Conservation (phyloP, 2,888 invertebrate species). For the Stenodema calcarata region DNA sequence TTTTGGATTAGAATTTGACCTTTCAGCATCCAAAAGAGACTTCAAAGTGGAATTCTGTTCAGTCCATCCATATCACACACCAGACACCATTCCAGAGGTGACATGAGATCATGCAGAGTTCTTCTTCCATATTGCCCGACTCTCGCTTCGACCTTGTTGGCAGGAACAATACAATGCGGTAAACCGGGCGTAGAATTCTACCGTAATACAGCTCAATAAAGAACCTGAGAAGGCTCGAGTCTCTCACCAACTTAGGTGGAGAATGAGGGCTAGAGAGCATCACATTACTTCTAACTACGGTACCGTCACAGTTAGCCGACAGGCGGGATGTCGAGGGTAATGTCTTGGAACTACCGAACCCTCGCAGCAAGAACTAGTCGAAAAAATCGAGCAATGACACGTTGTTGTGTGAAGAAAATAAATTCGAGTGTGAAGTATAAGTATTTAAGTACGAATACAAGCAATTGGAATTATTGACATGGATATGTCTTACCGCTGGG, state of each 20-base stretch:
- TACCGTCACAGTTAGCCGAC: neutral
- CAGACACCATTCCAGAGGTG: neutral
- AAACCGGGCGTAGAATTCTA: neutral
- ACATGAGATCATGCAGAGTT: neutral
- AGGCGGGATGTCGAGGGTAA: neutral
- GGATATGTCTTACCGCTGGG: too few relatives aligned
- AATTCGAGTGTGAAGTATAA: too few relatives aligned
- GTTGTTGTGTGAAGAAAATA: too few relatives aligned
- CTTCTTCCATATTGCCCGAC: neutral
- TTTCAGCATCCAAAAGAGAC: too few relatives aligned
- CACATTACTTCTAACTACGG: slow-evolving; percentile 10
- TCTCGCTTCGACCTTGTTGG: neutral
- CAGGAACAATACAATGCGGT: neutral
- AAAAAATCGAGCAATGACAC: too few relatives aligned
- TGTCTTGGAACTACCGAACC: neutral
- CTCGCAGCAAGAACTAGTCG: neutral
- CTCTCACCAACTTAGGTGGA: neutral
- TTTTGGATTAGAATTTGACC: too few relatives aligned
- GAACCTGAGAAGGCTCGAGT: neutral
- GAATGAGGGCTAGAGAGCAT: neutral
- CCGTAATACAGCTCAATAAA: slow-evolving; percentile 3
- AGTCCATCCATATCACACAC: too few relatives aligned
- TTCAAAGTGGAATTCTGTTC: too few relatives aligned
- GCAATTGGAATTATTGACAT: too few relatives aligned
- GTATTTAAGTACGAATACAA: too few relatives aligned